phyloP scores from a whole-genome alignment of 2,888 invertebrate species.

The Apodemia duryi region DNA sequence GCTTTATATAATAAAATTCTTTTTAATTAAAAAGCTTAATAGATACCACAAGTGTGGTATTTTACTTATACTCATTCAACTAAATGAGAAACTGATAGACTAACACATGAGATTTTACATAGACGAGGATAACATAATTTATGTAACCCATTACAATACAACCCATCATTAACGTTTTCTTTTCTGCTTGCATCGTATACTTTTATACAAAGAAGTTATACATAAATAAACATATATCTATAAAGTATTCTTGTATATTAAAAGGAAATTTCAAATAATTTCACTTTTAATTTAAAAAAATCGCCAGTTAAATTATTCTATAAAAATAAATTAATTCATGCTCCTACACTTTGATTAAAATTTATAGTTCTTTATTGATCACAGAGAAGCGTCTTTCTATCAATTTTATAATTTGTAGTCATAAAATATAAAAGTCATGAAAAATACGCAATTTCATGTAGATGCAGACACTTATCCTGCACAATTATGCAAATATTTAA shows the following conservation, averaged over 20 bases:
- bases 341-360: slow-evolving; percentile 17
- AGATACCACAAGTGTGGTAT: no score
- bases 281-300: background rate
- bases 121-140: no score
- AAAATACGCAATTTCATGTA: slow-evolving; percentile 75
- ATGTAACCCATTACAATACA: no score
- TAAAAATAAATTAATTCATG: background rate
- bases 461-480: slow-evolving; percentile 66
- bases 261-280: background rate
- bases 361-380: slow-evolving; percentile 17
- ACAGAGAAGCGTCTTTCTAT: slow-evolving; percentile 19
- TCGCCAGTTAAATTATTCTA: background rate
- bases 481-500: slow-evolving; percentile 74
- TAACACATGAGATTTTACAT: no score
- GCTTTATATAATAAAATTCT: no score
- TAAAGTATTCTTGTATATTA: background rate
- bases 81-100: no score
- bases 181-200: no score
- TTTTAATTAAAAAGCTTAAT: no score
- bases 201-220: no score
- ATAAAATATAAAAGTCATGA: slow-evolving; percentile 62
- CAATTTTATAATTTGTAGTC: slow-evolving; percentile 41
- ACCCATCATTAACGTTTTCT: no score
- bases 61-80: no score
- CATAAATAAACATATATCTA: no score